Conservation (phyloP, 2,113 vertebrate genomes). For the Aptenodytes forsteri region DNA sequence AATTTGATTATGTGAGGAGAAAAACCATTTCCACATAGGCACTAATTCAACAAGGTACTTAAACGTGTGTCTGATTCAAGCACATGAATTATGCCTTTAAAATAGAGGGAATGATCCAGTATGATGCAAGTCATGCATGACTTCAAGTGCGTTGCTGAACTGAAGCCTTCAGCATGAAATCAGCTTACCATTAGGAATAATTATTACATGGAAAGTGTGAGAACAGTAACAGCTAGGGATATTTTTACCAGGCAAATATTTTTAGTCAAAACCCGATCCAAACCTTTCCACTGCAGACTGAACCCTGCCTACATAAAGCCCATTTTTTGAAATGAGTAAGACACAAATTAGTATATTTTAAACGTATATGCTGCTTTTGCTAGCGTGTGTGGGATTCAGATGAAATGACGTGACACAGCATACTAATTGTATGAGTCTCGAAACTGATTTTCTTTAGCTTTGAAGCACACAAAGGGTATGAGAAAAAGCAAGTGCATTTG, state of each 20-base stretch:
- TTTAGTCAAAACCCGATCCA: background rate
- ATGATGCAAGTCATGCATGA: background rate
- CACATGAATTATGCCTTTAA: background rate
- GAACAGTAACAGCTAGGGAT: background rate
- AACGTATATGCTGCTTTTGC: background rate
- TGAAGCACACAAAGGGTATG: background rate
- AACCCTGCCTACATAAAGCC: background rate
- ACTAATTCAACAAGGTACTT: background rate
- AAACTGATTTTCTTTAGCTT: background rate
- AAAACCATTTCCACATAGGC: background rate
- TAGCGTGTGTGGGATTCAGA: background rate
- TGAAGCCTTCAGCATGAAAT: background rate
- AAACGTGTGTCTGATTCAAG: background rate
- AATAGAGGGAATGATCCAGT: background rate
- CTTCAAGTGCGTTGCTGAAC: background rate
- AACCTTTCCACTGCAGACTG: background rate
- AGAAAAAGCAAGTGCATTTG: background rate
- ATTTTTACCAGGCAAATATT: slow-evolving; percentile 8
- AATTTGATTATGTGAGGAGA: background rate
- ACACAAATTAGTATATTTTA: background rate
- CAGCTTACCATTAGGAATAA: background rate
- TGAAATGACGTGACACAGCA: background rate
- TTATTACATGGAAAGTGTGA: background rate
- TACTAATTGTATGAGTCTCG: background rate
- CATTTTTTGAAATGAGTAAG: background rate